These are phyloP conservation scores for Cephus cinctus DNA, from an alignment of 1,140 invertebrate species.

Conservation along the genomic window DNA sequence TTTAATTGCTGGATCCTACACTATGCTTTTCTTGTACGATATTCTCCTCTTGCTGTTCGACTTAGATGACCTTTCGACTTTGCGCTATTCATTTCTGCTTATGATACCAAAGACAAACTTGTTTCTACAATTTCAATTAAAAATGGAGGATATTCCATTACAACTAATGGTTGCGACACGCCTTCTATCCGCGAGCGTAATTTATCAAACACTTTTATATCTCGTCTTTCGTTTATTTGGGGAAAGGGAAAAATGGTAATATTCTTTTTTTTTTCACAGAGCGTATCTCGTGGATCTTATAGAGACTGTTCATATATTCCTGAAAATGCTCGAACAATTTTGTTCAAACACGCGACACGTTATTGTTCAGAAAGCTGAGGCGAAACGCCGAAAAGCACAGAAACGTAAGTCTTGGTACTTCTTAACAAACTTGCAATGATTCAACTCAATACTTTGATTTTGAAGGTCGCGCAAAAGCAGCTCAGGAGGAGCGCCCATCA, in stretches of 20 bases:
- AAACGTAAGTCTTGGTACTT: slow-evolving; percentile 37
- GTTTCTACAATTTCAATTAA: too few species aligned
- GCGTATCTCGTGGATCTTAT: slow-evolving; percentile 84
- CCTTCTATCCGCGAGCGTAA: too few species aligned
- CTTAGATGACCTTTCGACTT: too few species aligned
- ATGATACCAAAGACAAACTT: too few species aligned
- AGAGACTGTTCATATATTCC: slow-evolving; percentile 86
- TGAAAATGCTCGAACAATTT: slow-evolving; percentile 88
- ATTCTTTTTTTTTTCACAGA: slow-evolving; percentile 51
- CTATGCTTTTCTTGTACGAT: too few species aligned
- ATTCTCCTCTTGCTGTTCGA: too few species aligned
- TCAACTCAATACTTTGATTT: not conserved
- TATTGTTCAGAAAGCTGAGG: slow-evolving; percentile 71
- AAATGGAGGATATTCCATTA: too few species aligned
- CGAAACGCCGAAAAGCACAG: slow-evolving; percentile 53
- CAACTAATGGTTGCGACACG: too few species aligned
- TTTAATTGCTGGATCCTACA: too few species aligned
- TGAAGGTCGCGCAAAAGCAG: slow-evolving; percentile 7
- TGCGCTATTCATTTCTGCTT: too few species aligned
- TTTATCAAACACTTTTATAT: not conserved
- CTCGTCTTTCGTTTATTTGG: not conserved
- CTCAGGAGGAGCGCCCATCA: slow-evolving; percentile 2
- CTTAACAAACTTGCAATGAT: not conserved
- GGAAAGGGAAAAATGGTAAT: too few species aligned
- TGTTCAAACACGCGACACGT: slow-evolving; percentile 68